Base-by-base conservation (phyloP, 1,140 invertebrate genomes). In the Achroia grisella region DNA sequence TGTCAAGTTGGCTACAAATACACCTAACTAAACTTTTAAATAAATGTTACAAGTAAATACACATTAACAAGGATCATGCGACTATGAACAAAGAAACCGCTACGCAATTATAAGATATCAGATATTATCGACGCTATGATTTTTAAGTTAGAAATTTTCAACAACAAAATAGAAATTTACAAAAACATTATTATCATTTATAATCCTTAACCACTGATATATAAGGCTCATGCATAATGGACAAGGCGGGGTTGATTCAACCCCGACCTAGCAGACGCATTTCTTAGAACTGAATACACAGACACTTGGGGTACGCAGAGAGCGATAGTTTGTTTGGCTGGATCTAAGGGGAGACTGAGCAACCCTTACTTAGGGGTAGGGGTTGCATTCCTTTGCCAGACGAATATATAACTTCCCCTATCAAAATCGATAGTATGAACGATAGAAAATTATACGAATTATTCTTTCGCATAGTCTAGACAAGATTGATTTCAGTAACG, bases 381-480 rank as follows among this genome's bases (percentile, higher is more conserved):
- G 35, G 48, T 35, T 35, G 9, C 37, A 54, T 63, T 59, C 56
- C 48, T 62, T 49, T 49, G 56, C 48, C 66, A 77, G 66, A 65
- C 68, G 31, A 15, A 44, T 40, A 10, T 37, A 37, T 47, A 47
- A 39, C 55, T 58, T 62, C 64, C 59, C 66, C 47, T 58, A 56
- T 51, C 52, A 45, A 50, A 46, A 71, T 61, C 66, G 64, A 71
- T 76, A 62, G 56, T 56, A 63, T 62, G 57, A 67, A 67, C 48
- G 56, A 64, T 62, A 59, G 60, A 48, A 66, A 73, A 65, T 59
- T 49, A 56, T 56, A 50, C 63, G 64, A 59, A 36, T 62, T 52
- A 62, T 31, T 60, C 46, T 45, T 48, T 48, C 23, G 15, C 36
- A 33, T 30, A 5, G 14, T 37, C 6, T n/a, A 3, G 6, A 6